These are phyloP conservation scores for Stylophora pistillata DNA, from an alignment of 64 coral and sea anemone species.

Conservation along the genomic window DNA sequence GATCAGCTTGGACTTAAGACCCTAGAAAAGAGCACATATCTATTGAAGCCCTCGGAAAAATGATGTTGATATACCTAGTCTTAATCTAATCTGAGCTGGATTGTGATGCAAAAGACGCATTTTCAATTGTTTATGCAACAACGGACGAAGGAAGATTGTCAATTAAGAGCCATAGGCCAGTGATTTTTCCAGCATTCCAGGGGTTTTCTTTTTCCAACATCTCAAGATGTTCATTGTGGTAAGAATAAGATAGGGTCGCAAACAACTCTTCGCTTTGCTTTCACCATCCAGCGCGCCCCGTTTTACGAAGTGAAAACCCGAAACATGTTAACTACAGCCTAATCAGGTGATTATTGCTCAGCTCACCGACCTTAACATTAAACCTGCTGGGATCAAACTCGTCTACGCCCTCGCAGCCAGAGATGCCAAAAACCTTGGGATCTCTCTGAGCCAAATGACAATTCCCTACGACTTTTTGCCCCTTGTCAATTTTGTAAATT, in stretches of 20 bases:
- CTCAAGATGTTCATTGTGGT: too few species aligned
- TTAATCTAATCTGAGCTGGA: neutral
- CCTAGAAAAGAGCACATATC: slow-evolving; percentile 13
- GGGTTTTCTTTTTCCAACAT: too few species aligned
- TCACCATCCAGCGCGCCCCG: neutral
- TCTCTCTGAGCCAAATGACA: slow-evolving; percentile 90
- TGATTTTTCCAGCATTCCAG: too few species aligned
- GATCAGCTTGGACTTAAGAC: slow-evolving; percentile 74
- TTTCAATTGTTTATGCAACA: too few species aligned
- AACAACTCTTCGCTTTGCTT: too few species aligned
- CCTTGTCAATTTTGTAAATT: slow-evolving; percentile 66
- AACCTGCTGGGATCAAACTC: slow-evolving; percentile 81
- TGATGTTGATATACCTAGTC: too few species aligned
- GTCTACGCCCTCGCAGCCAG: slow-evolving; percentile 72
- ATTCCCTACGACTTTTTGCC: slow-evolving; percentile 68
- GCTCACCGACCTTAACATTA: slow-evolving; percentile 35
- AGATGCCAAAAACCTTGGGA: slow-evolving; percentile 56
- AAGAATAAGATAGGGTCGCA: too few species aligned
- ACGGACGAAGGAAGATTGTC: too few species aligned
- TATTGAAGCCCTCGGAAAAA: neutral
- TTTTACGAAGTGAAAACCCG: neutral
- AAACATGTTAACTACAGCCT: neutral
- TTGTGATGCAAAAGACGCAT: neutral
- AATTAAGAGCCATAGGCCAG: too few species aligned
- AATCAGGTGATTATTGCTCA: neutral